Evolutionary conservation across 2,888 invertebrate genomes (phyloP).

Genomic region (Pecten maximus): DNA sequence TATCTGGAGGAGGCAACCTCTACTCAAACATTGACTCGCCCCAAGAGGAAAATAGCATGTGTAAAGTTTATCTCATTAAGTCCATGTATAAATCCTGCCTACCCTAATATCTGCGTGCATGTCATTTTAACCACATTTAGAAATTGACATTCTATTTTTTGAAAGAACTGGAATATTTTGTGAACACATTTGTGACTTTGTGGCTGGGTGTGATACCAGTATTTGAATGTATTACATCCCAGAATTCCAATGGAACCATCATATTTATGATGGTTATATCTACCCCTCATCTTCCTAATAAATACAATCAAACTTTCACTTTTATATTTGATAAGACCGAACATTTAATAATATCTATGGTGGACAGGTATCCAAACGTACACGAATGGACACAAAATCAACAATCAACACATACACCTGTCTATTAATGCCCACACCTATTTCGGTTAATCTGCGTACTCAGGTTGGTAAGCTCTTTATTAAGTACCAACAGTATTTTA

Average conservation of each 20-base stretch:
- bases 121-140: neutral
- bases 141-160: neutral
- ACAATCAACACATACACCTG: neutral
- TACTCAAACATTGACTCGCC: neutral
- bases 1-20: neutral
- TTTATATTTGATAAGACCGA: neutral
- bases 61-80: neutral
- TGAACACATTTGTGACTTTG: neutral
- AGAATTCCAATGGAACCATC: neutral
- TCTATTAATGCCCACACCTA: neutral
- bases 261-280: no score
- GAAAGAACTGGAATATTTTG: neutral
- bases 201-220: neutral
- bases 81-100: neutral
- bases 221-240: neutral
- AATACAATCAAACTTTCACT: neutral
- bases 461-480: neutral
- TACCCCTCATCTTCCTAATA: neutral
- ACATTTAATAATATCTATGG: neutral
- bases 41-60: neutral
- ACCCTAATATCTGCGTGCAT: neutral
- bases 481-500: constrained; percentile 18
- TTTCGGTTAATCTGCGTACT: neutral
- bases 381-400: neutral
- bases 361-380: neutral